phyloP scores from a whole-genome alignment of 30 jellyfish, hydroid and myxozoan genomes.

The Hydractinia echinata region DNA sequence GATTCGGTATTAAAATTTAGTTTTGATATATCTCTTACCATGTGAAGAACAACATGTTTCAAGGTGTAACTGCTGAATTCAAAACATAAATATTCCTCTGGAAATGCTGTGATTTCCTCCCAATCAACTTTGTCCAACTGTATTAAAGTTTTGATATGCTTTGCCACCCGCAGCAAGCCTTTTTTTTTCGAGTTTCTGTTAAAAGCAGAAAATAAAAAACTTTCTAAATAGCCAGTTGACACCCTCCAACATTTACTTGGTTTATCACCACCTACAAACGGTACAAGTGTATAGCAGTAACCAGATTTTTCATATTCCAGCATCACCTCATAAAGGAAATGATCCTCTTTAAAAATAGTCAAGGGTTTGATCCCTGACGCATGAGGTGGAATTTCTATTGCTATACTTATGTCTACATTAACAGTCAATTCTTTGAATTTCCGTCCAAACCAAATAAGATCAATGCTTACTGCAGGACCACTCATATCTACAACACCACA shows the following conservation, averaged over 20 bases:
- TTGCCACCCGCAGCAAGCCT: background rate
- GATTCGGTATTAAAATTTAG: background rate
- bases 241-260: background rate
- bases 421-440: background rate
- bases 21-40: background rate
- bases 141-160: background rate
- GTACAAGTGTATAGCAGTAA: background rate
- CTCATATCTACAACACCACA: background rate
- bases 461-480: slow-evolving; percentile 8
- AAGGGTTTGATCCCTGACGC: background rate
- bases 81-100: background rate
- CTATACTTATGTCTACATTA: background rate
- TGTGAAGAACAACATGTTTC: background rate
- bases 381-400: background rate
- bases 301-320: background rate
- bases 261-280: background rate
- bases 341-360: background rate
- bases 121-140: background rate
- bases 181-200: background rate
- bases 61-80: background rate
- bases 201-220: background rate
- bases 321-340: background rate
- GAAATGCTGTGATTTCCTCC: background rate
- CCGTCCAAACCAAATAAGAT: background rate
- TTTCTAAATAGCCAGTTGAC: background rate